phyloP scores from a whole-genome alignment of 2,888 invertebrate species.

The Pherbina coryleti region DNA sequence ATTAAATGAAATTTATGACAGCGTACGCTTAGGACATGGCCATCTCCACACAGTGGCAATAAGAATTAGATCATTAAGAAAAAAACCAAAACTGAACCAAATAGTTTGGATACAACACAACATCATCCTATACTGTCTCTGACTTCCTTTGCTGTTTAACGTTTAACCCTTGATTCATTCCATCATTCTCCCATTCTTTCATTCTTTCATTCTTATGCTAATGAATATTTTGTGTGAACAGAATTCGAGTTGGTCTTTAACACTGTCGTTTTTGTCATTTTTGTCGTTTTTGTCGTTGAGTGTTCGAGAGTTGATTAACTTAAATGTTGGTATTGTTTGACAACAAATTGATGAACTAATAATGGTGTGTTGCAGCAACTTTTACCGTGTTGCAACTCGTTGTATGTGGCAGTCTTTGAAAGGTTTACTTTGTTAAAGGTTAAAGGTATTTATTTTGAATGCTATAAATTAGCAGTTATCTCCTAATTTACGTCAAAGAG shows the following conservation, averaged over 20 bases:
- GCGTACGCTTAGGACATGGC: background rate
- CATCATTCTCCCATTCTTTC: background rate
- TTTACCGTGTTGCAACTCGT: background rate
- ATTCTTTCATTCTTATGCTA: conserved; percentile 21
- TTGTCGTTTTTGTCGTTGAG: background rate
- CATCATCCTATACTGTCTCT: background rate
- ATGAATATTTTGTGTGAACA: conserved; percentile 13
- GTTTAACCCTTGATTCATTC: background rate
- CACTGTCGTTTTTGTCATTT: no score
- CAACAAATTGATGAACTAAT: conserved; percentile 37
- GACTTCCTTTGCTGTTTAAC: background rate
- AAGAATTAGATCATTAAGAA: background rate
- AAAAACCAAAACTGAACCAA: background rate
- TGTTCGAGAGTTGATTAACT: background rate
- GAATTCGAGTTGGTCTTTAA: background rate
- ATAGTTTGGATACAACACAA: background rate
- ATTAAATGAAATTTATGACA: conserved; percentile 14
- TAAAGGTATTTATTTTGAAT: no score
- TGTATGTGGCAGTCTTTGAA: background rate
- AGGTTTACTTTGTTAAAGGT: no score
- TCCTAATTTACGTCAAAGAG: no score
- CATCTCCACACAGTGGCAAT: conserved; percentile 6
- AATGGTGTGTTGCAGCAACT: conserved; percentile 26
- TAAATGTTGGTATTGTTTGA: background rate
- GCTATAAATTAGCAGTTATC: no score